A percentile compares a stretch with the other conserved stretches of the same genome.
Conservation (phyloP, 2,113 vertebrate genomes). For the Ancistrus triradiatus region DNA sequence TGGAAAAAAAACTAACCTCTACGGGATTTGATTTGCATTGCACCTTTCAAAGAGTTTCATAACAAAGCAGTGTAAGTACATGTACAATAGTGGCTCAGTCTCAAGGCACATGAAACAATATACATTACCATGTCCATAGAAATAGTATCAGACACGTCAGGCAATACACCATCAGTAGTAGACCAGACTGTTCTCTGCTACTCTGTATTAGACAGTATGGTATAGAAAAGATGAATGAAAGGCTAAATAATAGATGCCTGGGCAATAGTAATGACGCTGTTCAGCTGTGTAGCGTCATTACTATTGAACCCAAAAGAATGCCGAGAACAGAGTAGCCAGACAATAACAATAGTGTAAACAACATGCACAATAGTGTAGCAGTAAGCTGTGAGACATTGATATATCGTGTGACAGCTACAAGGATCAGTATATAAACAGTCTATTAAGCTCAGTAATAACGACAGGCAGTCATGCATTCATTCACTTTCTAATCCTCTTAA, state of each 20-base stretch:
- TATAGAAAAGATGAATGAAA: background rate
- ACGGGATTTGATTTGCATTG: no score
- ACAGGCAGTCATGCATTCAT: no score
- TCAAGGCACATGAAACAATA: background rate
- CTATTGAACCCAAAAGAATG: conserved; percentile 4
- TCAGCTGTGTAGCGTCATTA: background rate
- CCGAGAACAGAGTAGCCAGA: conserved; percentile 2
- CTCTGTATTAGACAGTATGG: background rate
- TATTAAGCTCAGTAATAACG: conserved; percentile 9
- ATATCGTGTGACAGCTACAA: conserved; percentile 7
- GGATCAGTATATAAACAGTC: conserved; percentile 3
- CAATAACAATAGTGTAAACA: conserved; percentile 16
- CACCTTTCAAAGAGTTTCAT: background rate
- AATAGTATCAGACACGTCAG: background rate
- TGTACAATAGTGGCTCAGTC: background rate
- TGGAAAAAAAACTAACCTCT: no score
- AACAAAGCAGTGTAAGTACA: background rate
- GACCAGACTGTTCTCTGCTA: background rate
- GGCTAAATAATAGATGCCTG: background rate
- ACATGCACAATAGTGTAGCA: background rate
- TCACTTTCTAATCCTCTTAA: no score
- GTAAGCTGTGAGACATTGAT: background rate
- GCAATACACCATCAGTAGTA: background rate
- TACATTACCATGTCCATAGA: background rate
- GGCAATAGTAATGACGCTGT: background rate